Evolutionary conservation across 2,113 vertebrate genomes (phyloP), one percentile per base, ranked within the genome.

Genomic region (Melanerpes formicivorus): DNA sequence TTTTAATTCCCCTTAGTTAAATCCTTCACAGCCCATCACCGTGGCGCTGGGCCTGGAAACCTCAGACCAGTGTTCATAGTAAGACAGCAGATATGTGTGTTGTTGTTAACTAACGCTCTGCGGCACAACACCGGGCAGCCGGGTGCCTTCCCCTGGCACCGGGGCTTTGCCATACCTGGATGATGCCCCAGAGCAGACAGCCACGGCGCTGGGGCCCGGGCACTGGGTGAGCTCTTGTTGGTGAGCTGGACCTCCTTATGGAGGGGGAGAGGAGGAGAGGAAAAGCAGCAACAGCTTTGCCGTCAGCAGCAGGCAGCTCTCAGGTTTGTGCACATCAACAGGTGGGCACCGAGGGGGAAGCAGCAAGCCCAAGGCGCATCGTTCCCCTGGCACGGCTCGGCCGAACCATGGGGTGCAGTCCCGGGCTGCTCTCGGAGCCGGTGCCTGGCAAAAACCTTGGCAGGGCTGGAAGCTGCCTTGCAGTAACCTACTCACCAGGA

Each of bases 41-140:
- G 59, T 44, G 89, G 96, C 18, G 26, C 88, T 95, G 95, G 95
- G 96, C 97, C 94, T 94, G 82, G 80, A 96, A 96, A 96, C 91
- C 95, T 92, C 93, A 97, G 93, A 97, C 97, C 93, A 97, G 97
- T 94, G 88, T 94, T 96, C 93, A 93, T 88, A 94, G 94, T 93
- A 95, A 90, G 93, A 92, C 94, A 92, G 93, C 95, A 94, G 88
- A 94, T 93, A 95, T 88, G 79, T 93, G 93, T 89, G 87, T 83
- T 75, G 29, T 73, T 29, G 71, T 75, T 94, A 95, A 71, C 90
- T 79, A 96, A 84, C 37, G 85, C 93, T 86, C 55, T 80, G 93
- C 11, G 90, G 95, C 95, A 92, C 72, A 79, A 46, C 85, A 58
- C 70, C 21, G 22, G 17, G 29, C 22, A 5, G 69, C 83, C 22